Percentiles rank a stretch among this genome's conserved stretches.
These are phyloP conservation scores for Alectoris magna DNA, from an alignment of 2,797 vertebrate genomes.

Conservation along the genomic window DNA sequence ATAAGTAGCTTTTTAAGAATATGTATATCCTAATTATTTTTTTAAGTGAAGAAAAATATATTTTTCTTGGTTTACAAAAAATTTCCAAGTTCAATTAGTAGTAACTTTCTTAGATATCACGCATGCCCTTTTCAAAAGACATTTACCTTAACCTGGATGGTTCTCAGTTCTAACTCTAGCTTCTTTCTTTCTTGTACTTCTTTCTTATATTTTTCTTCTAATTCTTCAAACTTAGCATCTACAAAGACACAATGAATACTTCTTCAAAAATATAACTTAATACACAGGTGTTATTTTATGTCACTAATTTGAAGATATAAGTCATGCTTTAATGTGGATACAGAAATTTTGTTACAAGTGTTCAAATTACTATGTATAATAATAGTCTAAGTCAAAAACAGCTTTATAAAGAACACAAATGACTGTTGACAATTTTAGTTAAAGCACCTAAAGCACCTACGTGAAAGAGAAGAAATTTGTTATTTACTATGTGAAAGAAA, in stretches of 20 bases:
- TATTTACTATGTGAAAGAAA: not conserved
- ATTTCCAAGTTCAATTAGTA: not conserved
- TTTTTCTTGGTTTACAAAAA: not conserved
- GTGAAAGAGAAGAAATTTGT: not conserved
- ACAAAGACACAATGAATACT: conserved; percentile 1
- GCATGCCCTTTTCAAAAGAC: not conserved
- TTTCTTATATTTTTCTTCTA: conserved; percentile 89
- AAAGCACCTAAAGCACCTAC: not conserved
- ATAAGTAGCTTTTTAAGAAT: not conserved
- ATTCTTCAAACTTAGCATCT: conserved; percentile 87
- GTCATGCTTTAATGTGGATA: not conserved
- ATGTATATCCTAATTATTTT: not conserved
- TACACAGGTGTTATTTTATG: not conserved
- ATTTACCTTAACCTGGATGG: conserved; percentile 86
- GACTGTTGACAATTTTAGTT: not conserved
- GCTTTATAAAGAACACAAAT: not conserved
- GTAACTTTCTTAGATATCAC: not conserved
- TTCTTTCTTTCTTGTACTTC: conserved; percentile 90
- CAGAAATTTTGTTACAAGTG: not conserved
- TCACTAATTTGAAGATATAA: not conserved
- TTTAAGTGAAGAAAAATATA: not conserved
- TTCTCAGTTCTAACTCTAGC: conserved; percentile 87
- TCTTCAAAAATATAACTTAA: not conserved
- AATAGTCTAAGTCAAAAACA: not conserved
- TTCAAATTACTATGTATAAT: not conserved